Conservation (phyloP, 2,113 vertebrate genomes). For the Ginglymostoma cirratum region DNA sequence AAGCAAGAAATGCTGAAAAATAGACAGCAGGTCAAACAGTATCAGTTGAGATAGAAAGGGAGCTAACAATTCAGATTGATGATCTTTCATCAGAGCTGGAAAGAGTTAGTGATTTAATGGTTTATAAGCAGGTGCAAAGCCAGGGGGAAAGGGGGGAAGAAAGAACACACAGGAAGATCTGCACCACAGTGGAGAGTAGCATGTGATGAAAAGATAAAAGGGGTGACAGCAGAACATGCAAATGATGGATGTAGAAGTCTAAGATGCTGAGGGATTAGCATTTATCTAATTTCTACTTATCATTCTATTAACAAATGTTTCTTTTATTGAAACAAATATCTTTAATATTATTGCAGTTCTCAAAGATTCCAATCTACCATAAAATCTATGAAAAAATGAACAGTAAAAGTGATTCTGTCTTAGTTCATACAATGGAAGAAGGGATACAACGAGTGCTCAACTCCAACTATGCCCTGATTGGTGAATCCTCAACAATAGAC, state of each 20-base stretch:
- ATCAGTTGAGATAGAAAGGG: background rate
- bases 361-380: slow-evolving; percentile 61
- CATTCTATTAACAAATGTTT: background rate
- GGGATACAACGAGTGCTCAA: slow-evolving; percentile 61
- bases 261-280: background rate
- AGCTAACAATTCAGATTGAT: background rate
- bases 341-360: slow-evolving; percentile 54
- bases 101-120: background rate
- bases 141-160: background rate
- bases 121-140: background rate
- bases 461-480: slow-evolving; percentile 76
- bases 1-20: background rate
- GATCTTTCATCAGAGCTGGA: background rate
- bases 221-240: background rate
- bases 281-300: background rate
- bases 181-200: background rate
- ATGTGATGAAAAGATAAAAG: background rate
- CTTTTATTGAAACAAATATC: too few relatives aligned
- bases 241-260: background rate
- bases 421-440: slow-evolving; percentile 59
- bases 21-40: background rate
- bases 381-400: slow-evolving; percentile 76
- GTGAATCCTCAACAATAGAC: slow-evolving; percentile 71
- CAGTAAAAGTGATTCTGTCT: slow-evolving; percentile 56
- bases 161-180: background rate